phyloP scores from a whole-genome alignment of 2,113 vertebrate species.

The Dendrocopos noguchii region DNA sequence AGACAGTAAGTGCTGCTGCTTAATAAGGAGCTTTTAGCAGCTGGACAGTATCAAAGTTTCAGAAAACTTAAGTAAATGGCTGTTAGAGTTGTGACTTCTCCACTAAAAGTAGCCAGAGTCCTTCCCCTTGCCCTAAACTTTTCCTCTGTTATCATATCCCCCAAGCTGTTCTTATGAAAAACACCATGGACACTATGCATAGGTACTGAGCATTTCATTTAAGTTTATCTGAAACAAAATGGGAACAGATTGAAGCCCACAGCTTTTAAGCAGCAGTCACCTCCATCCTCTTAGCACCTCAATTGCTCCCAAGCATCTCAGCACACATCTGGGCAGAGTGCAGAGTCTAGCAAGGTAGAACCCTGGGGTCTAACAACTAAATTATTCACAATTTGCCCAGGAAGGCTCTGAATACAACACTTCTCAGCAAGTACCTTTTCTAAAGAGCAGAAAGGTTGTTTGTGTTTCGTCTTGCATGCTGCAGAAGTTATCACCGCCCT shows the following conservation, averaged over 20 bases:
- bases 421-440: not conserved
- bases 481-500: not conserved
- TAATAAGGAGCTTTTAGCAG: not conserved
- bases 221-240: not conserved
- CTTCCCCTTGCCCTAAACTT: not conserved
- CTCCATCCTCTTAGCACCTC: not conserved
- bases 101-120: not conserved
- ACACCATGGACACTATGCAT: accelerated
- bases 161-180: not conserved
- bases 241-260: not conserved
- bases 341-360: not conserved
- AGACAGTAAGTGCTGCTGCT: not conserved
- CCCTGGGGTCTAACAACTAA: not conserved
- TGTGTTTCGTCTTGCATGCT: not conserved
- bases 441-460: not conserved
- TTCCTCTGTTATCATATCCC: not conserved
- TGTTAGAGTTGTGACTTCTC: not conserved
- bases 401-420: not conserved
- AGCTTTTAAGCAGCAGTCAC: not conserved
- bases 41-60: not conserved
- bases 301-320: not conserved
- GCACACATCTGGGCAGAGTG: not conserved
- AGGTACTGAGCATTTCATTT: not conserved
- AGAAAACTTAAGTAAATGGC: not conserved
- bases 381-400: not conserved